These are phyloP conservation scores for Holacanthus passer DNA, from an alignment of 2,113 vertebrate species.

Conservation along the genomic window DNA sequence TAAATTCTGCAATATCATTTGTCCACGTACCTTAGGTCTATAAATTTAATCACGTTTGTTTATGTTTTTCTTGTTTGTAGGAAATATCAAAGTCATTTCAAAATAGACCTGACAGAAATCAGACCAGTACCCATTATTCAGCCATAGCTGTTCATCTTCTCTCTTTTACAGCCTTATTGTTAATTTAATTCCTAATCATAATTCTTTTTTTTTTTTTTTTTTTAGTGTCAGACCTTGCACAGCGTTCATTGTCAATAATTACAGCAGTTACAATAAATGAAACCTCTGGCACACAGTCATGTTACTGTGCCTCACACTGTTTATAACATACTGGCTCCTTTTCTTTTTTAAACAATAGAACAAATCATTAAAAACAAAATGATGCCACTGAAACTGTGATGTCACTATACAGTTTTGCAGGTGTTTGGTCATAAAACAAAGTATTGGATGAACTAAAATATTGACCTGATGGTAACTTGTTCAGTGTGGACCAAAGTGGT, in stretches of 20 bases:
- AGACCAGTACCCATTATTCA: constrained; percentile 15
- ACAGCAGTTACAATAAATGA: constrained; percentile 32
- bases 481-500: too few relatives aligned
- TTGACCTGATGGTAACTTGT: too few relatives aligned
- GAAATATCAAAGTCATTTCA: not conserved
- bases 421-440: too few relatives aligned
- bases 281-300: not conserved
- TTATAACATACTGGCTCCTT: constrained; percentile 11
- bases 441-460: too few relatives aligned
- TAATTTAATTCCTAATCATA: constrained; percentile 24
- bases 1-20: not conserved
- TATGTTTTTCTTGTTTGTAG: not conserved
- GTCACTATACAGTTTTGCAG: too few relatives aligned
- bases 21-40: not conserved
- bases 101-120: constrained; percentile 17
- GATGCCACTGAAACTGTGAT: too few relatives aligned
- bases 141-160: constrained; percentile 14
- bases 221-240: constrained; percentile 4
- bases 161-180: constrained; percentile 18
- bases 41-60: not conserved
- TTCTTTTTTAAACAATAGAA: too few relatives aligned
- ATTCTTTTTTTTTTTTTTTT: constrained; percentile 43
- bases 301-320: not conserved
- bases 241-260: constrained; percentile 30
- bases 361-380: too few relatives aligned